Conservation (phyloP, 2,888 invertebrate species). For the Leuctra nigra region DNA sequence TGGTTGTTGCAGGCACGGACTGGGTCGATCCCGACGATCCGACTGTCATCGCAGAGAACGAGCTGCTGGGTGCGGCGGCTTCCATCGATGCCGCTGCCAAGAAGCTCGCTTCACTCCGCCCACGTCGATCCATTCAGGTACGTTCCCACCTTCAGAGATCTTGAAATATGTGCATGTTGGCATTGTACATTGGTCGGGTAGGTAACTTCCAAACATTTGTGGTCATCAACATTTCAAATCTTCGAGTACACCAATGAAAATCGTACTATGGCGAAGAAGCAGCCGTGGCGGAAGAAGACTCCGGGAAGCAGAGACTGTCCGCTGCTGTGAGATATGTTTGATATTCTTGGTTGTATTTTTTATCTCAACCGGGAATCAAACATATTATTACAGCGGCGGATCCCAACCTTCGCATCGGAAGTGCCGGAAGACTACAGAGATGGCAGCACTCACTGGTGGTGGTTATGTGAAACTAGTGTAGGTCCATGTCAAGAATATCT, state of each 20-base stretch:
- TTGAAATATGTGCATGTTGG: no score
- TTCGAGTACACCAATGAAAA: no score
- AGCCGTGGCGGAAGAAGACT: no score
- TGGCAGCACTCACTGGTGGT: background rate
- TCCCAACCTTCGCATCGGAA: background rate
- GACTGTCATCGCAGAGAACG: slow-evolving; percentile 96
- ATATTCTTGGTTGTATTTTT: slow-evolving; percentile 99
- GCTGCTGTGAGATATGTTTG: slow-evolving; percentile 98
- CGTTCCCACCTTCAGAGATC: background rate
- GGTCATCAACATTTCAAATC: no score
- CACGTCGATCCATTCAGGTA: slow-evolving; percentile 75
- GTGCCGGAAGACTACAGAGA: background rate
- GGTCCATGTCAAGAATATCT: no score
- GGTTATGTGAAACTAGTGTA: no score
- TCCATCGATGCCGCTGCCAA: slow-evolving; percentile 98
- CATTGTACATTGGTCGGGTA: no score
- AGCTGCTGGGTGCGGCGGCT: slow-evolving; percentile 92
- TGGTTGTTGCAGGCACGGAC: slow-evolving; percentile 59
- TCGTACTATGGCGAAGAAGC: no score
- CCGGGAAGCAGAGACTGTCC: slow-evolving; percentile 17
- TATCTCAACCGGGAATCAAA: slow-evolving; percentile 97
- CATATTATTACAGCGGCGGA: slow-evolving; percentile 87
- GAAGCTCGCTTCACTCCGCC: slow-evolving; percentile 85
- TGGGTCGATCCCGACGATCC: slow-evolving; percentile 97
- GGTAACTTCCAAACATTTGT: no score